Evolutionary conservation across 2,113 vertebrate genomes (phyloP).

Genomic region (Pycnonotus jocosus): DNA sequence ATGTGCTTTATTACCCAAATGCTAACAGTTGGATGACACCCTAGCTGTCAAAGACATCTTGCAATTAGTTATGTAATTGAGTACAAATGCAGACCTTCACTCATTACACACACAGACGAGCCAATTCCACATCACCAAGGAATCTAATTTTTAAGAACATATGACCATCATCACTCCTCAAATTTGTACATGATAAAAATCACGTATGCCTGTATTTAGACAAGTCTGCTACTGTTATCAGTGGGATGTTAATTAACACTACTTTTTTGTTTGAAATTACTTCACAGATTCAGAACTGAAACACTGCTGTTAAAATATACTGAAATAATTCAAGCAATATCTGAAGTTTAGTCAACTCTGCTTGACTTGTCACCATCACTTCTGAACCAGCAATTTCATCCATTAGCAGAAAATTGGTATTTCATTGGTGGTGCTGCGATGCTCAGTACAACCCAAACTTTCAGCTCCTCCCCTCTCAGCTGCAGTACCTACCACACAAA

Average conservation of each 20-base stretch:
- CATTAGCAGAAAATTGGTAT: fast-evolving
- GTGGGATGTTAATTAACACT: not conserved
- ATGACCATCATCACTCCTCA: not conserved
- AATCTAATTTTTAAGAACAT: not conserved
- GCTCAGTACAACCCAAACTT: not conserved
- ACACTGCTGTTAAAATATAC: not conserved
- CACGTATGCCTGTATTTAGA: not conserved
- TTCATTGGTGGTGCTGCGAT: fast-evolving
- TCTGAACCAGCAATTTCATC: not conserved
- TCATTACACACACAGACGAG: not conserved
- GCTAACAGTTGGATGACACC: not conserved
- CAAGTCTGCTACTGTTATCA: not conserved
- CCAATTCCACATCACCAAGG: not conserved
- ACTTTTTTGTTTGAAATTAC: not conserved
- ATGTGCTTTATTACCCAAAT: not conserved
- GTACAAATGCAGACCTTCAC: not conserved
- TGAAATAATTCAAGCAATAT: not conserved
- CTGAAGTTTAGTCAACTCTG: not conserved
- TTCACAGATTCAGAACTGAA: not conserved
- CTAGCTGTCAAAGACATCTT: not conserved
- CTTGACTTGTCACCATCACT: not conserved
- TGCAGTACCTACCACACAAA: not conserved
- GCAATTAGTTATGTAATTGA: not conserved
- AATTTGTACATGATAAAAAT: not conserved
- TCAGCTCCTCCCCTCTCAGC: not conserved